These are phyloP conservation scores for Torymus tubicola DNA, from an alignment of 2,888 invertebrate genomes.

Conservation along the genomic window DNA sequence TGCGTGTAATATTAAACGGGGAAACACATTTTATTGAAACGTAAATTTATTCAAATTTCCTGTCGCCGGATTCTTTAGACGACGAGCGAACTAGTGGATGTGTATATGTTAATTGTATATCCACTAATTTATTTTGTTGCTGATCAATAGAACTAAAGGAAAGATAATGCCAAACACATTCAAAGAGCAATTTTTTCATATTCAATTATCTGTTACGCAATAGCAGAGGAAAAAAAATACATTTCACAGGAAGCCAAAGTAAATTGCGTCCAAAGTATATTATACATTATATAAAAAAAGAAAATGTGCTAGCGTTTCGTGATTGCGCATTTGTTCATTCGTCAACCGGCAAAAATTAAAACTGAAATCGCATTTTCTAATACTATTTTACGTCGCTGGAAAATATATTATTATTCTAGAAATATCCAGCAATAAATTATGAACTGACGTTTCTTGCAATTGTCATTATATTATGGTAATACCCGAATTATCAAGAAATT, in stretches of 20 bases:
- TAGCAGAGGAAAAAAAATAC: not conserved
- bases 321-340: not conserved
- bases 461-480: no score
- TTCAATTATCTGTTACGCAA: conserved; percentile 16
- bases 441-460: no score
- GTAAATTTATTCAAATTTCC: not conserved
- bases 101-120: not conserved
- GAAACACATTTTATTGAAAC: not conserved
- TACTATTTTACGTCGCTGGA: no score
- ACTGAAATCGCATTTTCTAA: no score
- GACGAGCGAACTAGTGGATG: not conserved
- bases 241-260: not conserved
- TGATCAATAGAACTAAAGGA: conserved; percentile 1
- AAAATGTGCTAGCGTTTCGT: not conserved
- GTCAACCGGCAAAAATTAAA: not conserved
- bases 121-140: not conserved
- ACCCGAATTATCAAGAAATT: no score
- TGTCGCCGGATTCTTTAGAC: not conserved
- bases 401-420: no score
- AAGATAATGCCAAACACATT: not conserved
- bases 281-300: conserved; percentile 17
- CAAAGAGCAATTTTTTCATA: not conserved
- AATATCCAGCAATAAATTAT: no score
- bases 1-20: no score
- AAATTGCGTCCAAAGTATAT: not conserved